phyloP scores from a whole-genome alignment of 1,140 invertebrate species.

The Asbolus verrucosus region DNA sequence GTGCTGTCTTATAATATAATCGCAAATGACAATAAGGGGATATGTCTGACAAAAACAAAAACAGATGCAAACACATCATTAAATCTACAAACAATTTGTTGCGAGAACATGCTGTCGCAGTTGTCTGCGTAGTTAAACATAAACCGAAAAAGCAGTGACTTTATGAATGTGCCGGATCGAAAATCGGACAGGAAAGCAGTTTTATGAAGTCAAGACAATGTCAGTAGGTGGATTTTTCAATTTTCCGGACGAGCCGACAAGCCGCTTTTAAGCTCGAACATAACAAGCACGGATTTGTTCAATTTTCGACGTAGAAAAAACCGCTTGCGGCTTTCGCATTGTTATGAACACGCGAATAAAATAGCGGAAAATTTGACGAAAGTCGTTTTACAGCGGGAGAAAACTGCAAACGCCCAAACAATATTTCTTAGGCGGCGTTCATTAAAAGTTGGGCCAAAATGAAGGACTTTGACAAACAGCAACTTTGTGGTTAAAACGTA shows the following conservation, averaged over 20 bases:
- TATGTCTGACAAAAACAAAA: no score
- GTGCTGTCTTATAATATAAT: no score
- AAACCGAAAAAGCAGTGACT: no score
- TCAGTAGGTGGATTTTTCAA: conserved; percentile 5
- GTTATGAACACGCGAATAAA: background rate
- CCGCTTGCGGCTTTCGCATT: background rate
- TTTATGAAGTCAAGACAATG: background rate
- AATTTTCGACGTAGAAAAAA: conserved; percentile 7
- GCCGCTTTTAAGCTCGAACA: conserved; percentile 7
- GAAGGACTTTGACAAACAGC: no score
- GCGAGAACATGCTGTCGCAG: no score
- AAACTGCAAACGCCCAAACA: background rate
- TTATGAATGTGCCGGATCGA: background rate
- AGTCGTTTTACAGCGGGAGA: background rate
- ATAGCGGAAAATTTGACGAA: background rate
- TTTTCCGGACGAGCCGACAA: background rate
- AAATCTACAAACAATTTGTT: no score
- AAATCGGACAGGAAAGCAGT: background rate
- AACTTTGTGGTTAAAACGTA: no score
- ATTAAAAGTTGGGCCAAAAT: no score
- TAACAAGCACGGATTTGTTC: conserved; percentile 1
- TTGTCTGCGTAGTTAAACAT: no score
- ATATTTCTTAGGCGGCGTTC: no score
- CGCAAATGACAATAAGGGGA: no score
- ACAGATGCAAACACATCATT: no score